A percentile compares a stretch with the other conserved stretches of the same genome.
phyloP scores from a whole-genome alignment of 2,113 vertebrate species.

The Fregetta grallaria region DNA sequence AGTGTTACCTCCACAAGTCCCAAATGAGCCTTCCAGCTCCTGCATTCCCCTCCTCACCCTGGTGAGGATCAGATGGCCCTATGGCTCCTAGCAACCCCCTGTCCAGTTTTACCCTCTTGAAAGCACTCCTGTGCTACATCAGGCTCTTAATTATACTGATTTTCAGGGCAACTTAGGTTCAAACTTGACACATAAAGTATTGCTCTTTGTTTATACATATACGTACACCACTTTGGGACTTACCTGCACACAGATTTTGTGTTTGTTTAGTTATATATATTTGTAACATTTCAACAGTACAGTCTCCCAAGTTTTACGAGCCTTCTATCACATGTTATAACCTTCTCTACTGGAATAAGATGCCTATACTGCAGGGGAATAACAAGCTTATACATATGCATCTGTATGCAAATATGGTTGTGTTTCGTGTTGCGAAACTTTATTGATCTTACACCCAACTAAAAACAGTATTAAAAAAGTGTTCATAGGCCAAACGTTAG shows the following conservation, averaged over 20 bases:
- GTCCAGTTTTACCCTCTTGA: background rate
- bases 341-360: background rate
- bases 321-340: background rate
- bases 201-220: background rate
- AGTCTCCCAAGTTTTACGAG: background rate
- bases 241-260: background rate
- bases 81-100: background rate
- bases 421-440: background rate
- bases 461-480: background rate
- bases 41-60: background rate
- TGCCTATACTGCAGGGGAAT: background rate
- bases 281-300: background rate
- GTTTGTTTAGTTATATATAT: background rate
- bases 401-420: background rate
- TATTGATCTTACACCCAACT: background rate
- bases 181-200: background rate
- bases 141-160: background rate
- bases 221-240: accelerated
- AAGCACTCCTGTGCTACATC: background rate
- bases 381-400: background rate
- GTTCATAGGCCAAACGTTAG: background rate
- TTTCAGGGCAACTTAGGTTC: background rate
- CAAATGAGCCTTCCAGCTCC: background rate
- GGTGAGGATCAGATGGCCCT: background rate
- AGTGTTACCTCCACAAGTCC: background rate